Evolutionary conservation across 2,113 vertebrate species (phyloP).

Genomic region (Columbina picui): DNA sequence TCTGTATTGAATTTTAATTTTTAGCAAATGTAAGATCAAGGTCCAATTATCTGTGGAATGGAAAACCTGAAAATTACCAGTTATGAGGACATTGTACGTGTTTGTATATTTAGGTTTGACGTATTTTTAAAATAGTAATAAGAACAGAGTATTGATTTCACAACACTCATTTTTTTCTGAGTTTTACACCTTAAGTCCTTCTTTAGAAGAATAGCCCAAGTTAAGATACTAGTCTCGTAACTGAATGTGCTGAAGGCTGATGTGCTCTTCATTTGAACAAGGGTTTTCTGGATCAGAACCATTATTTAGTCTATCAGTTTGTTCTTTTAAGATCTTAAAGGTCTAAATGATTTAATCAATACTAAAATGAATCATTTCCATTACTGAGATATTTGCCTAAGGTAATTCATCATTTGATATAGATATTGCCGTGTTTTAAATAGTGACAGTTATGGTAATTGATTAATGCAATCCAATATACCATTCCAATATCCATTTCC

Average conservation of each 20-base stretch:
- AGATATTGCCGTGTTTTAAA: slow-evolving; percentile 26
- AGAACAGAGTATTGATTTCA: neutral
- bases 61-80: neutral
- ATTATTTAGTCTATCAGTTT: slow-evolving; percentile 31
- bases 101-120: neutral
- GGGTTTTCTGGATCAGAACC: neutral
- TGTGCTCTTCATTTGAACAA: neutral
- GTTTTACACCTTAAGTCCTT: neutral
- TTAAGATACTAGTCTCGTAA: neutral
- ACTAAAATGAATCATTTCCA: neutral
- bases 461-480: slow-evolving; percentile 39
- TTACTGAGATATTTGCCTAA: slow-evolving; percentile 10
- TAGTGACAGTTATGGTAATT: slow-evolving; percentile 14
- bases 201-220: neutral
- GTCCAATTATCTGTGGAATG: neutral
- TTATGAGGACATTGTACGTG: neutral
- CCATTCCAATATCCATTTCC: slow-evolving; percentile 3
- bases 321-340: slow-evolving; percentile 22
- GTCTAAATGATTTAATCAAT: slow-evolving; percentile 34
- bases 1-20: slow-evolving; percentile 14
- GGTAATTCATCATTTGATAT: slow-evolving; percentile 30
- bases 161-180: neutral
- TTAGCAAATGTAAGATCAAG: neutral
- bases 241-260: neutral
- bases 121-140: neutral